Base-by-base conservation (phyloP, 2,888 invertebrate genomes). In the Drosophila eohydei region DNA sequence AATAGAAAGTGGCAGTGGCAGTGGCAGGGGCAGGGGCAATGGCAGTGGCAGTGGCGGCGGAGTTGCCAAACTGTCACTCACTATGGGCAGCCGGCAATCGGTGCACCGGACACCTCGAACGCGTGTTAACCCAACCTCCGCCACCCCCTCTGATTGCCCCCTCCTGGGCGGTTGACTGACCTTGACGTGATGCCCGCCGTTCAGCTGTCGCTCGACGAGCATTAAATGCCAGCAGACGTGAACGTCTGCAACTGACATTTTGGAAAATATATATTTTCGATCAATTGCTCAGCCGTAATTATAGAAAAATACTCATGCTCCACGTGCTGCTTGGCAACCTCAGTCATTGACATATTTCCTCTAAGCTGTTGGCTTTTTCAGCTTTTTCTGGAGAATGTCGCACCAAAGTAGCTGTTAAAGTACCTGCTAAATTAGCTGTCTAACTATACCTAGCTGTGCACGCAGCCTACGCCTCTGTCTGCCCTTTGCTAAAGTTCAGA, bases 221-320 rank as follows among this genome's bases (percentile, higher is more conserved):
- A 74, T 85, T 79, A 89, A 89, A 89, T 72, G 90, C 80, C 77
- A 90, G 28, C 74, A 80, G 77, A 75, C 61, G 34, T 16, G 58
- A 21, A 41, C 50, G 12, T 59, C 52, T 54, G 54, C 38, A 30
- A 11, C 62, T 65, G 59, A 70, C 59, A 55, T 48, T 66, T 28
- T 9, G 14, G 2, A 11, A n/a, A 68, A 41, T 28, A 26, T 21
- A 32, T 21, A 32, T 44, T 38, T 44, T 34, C 40, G 28, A 26
- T 28, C 43, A 28, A 34, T 46, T 21, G 12, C 11, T 14, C 14
- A 30, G 4, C 28, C 11, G 32, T 11, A 38, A 62, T 41, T 55
- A 41, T 8, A 38, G 21, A 6, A 11, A 30, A 38, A 28, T n/a
- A 30, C 41, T 36, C 34, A 28, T n/a, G 28, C 41, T 36, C 34